Base-by-base conservation (phyloP, 2,888 invertebrate genomes). In the Bruchidius siliquastri region DNA sequence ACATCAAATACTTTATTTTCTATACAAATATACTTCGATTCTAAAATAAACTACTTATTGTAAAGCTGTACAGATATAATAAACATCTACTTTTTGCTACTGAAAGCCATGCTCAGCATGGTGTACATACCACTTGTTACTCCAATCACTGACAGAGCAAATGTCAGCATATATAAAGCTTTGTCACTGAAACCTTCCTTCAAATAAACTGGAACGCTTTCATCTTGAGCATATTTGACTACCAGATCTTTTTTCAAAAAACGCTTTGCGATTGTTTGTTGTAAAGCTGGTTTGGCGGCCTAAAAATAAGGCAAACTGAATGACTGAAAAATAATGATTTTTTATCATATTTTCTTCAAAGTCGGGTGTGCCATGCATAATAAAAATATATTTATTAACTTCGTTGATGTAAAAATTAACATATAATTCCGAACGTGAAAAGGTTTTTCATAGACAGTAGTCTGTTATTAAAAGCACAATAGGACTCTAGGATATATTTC, bases 101-200 rank as follows among this genome's bases (percentile, higher is more conserved):
- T 72, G 68, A 74, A 74, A 70, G 76, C 75, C 72, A 78, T 69
- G 4, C 13, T 30, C 4, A 71, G 2, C 20, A 77, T 13, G 10
- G 72, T 71, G 22, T 70, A 72, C 2, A 72, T 22, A 20, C 75
- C 74, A 67, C 76, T 73, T 10, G 67, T 72, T 21, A 77, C 0
- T 67, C 78, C 79, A 71, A 74, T 22, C 4, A 69, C 77, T 67
- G 72, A 32, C 10, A 79, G 32, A 10, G 67, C 26, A 49, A 21
- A 21, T 22, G 78, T 78, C 0, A 76, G 3, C 13, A 73, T 67
- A 21, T 75, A 70, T 4, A 80, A 71, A 20, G 78, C 26, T 67
- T 72, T 74, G 72, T 81, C 81, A 10, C 67, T 20, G n/a, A 75
- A 69, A 8, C 80, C 79, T n/a, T 77, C 78, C 74, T 80, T 80